Base-by-base conservation (phyloP, 2,113 vertebrate species). In the Pelecanoides urinatrix region DNA sequence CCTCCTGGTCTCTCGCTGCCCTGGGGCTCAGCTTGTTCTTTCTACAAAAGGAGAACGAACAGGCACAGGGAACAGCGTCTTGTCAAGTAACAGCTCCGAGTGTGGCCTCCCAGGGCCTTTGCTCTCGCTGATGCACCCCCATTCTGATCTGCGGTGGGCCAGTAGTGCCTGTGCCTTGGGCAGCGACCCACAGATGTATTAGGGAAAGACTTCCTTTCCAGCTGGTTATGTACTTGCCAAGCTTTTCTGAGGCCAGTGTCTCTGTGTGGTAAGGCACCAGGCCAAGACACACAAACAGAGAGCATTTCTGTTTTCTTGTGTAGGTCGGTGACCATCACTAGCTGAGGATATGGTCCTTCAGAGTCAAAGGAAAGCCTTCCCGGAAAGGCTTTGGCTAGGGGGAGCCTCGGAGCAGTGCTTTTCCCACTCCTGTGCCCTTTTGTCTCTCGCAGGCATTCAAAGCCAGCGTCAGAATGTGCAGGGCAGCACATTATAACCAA, bases 261-360 rank as follows among this genome's bases (percentile, higher is more conserved):
- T 77, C 73, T 93, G 86, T 81, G 89, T 93, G 94, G 81, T 75
- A 62, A 92, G 96, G 94, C 93, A 40, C 14, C 2, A 27, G 61
- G 91, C 94, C 93, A 96, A 96, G 68, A 89, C 65, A 94, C 52
- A 89, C 93, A 91, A 92, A 82, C 71, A 87, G 68, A 66, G 36
- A 95, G 63, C 66, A 36, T 86, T 90, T 76, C 45, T 95, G 71
- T 6, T 17, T 65, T 77, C 84, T 88, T 63, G 34, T 76, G 78
- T 56, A 61, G 49, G 67, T 47, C 13, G 6, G 55, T 88, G 91
- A 32, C 89, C 85, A 45, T 94, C 70, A 4, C 70, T 65, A 77
- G 63, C 86, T 92, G 72, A 84, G 52, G 53, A 45, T 53, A 11
- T 72, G 59, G 27, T 73, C 74, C 71, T 83, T n/a, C 6, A 44